A percentile compares a stretch with the other conserved stretches of the same genome.
phyloP scores from a whole-genome alignment of 2,888 invertebrate species.

The Xanthorhoe designata region DNA sequence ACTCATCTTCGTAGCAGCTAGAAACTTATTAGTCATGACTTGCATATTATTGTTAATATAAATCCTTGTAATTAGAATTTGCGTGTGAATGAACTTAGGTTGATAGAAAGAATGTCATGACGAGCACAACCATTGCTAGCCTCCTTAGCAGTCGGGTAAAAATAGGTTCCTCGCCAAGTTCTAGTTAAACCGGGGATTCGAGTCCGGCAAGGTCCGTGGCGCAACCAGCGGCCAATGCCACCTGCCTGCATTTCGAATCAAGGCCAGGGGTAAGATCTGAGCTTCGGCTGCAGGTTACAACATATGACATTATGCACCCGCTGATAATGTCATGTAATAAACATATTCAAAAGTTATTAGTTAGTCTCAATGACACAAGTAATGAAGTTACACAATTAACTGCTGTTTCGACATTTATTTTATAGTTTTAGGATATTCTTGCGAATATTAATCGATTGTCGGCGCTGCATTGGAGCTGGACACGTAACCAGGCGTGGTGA shows the following conservation, averaged over 20 bases:
- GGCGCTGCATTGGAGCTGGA: no score
- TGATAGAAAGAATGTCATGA: not conserved
- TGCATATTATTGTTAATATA: not conserved
- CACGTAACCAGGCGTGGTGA: no score
- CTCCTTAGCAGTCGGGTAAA: not conserved
- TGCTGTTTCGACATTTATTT: no score
- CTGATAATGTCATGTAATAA: not conserved
- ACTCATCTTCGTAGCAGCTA: no score
- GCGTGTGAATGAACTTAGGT: not conserved
- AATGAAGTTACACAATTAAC: no score
- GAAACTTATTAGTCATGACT: no score
- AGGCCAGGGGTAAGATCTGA: slow-evolving; percentile 48
- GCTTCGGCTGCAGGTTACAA: slow-evolving; percentile 46
- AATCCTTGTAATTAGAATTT: not conserved
- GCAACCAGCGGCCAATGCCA: slow-evolving; percentile 46
- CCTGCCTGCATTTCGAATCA: slow-evolving; percentile 39
- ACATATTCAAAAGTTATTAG: not conserved
- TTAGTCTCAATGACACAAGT: not conserved
- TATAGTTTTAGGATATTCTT: no score
- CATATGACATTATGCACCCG: slow-evolving; percentile 44
- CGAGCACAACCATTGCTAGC: not conserved
- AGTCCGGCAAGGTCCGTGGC: slow-evolving; percentile 31
- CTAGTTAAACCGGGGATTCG: slow-evolving; percentile 22
- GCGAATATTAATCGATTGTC: no score
- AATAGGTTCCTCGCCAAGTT: slow-evolving; percentile 7